Conservation (phyloP, 2,888 invertebrate species). For the Cylloceria caligata region DNA sequence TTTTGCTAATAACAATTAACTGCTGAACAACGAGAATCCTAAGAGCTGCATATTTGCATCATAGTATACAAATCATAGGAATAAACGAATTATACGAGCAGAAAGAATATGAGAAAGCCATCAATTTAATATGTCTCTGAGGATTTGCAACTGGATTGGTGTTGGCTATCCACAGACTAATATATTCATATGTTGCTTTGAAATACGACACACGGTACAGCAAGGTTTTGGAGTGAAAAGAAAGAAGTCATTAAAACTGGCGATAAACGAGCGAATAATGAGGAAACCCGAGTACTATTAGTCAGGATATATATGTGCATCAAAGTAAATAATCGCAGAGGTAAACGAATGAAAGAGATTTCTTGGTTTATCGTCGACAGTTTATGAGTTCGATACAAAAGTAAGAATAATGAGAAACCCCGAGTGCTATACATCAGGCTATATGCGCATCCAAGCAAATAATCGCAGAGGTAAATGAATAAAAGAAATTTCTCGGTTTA, state of each 20-base stretch:
- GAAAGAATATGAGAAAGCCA: too few species aligned
- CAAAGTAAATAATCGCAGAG: background rate
- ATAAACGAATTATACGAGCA: background rate
- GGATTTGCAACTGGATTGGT: background rate
- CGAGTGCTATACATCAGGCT: too few species aligned
- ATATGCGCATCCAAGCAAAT: too few species aligned
- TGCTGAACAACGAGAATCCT: background rate
- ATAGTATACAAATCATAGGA: background rate
- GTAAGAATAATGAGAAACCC: too few species aligned
- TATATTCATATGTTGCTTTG: background rate
- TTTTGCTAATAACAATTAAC: constrained; percentile 11
- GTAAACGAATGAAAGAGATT: too few species aligned
- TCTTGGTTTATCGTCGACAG: too few species aligned
- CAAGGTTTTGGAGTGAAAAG: background rate
- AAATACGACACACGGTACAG: background rate
- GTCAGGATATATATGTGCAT: background rate
- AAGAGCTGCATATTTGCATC: background rate
- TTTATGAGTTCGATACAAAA: too few species aligned
- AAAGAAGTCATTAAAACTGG: too few species aligned
- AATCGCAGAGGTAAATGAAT: too few species aligned
- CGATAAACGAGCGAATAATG: too few species aligned
- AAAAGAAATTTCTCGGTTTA: too few species aligned
- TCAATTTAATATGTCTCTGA: background rate
- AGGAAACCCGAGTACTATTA: background rate
- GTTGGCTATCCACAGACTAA: constrained; percentile 1